These are phyloP conservation scores for Cremastobaeus sp. DNA, from an alignment of 2,888 invertebrate species.

Conservation along the genomic window DNA sequence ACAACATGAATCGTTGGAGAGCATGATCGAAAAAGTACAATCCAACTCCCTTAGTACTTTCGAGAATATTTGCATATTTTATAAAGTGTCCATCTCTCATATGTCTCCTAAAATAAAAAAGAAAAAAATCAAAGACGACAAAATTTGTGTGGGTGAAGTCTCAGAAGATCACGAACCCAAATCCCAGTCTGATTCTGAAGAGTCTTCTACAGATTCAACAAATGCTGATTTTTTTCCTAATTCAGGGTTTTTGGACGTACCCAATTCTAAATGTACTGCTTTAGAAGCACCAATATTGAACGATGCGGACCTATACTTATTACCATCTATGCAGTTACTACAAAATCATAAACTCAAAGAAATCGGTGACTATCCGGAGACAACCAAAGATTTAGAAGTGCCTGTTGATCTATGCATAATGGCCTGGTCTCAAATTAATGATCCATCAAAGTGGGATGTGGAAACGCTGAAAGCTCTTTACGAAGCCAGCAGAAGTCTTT, in stretches of 20 bases:
- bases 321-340: constrained; percentile 65
- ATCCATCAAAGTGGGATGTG: constrained; percentile 71
- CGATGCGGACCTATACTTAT: constrained; percentile 66
- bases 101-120: constrained; percentile 63
- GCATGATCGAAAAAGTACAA: constrained; percentile 66
- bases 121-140: constrained; percentile 23
- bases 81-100: constrained; percentile 69
- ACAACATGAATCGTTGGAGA: constrained; percentile 64
- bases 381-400: constrained; percentile 61
- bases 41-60: constrained; percentile 63
- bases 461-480: constrained; percentile 69
- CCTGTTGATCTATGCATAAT: constrained; percentile 74
- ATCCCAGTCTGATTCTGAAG: constrained; percentile 18
- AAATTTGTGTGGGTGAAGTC: constrained; percentile 2
- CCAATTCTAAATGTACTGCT: constrained; percentile 68
- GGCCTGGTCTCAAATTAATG: constrained; percentile 74
- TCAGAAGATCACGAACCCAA: constrained; percentile 10
- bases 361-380: not conserved
- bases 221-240: no score
- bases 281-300: constrained; percentile 71
- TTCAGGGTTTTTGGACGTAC: constrained; percentile 67
- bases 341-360: constrained; percentile 18
- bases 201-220: constrained; percentile 38
- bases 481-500: constrained; percentile 69
- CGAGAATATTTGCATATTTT: constrained; percentile 67